These are phyloP conservation scores for Nyleta sp. DNA, from an alignment of 2,888 invertebrate species.

Conservation along the genomic window DNA sequence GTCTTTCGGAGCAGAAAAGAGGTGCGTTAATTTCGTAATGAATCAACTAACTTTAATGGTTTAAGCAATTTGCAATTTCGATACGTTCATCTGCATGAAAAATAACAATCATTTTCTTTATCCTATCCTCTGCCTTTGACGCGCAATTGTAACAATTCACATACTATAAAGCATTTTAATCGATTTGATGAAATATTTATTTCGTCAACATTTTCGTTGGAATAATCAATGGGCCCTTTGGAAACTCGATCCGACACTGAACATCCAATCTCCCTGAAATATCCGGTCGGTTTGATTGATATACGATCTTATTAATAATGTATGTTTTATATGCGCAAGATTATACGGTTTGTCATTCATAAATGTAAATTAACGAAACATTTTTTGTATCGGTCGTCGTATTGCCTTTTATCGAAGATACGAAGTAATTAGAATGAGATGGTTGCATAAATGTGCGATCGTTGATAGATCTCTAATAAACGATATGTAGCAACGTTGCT, in stretches of 20 bases:
- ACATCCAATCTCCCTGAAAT: conserved; percentile 8
- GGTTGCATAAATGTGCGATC: neutral
- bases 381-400: conserved; percentile 2
- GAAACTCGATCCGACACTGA: conserved; percentile 4
- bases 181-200: neutral
- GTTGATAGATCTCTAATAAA: conserved; percentile 36
- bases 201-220: neutral
- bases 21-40: too few relatives aligned
- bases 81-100: too few relatives aligned
- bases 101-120: too few relatives aligned
- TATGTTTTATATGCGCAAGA: conserved; percentile 21
- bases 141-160: too few relatives aligned
- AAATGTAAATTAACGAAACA: conserved; percentile 24
- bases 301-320: conserved; percentile 42
- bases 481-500: conserved; percentile 3
- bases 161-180: too few relatives aligned
- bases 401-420: conserved; percentile 1
- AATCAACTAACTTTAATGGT: too few relatives aligned
- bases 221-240: neutral
- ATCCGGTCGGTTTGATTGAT: conserved; percentile 39
- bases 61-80: too few relatives aligned
- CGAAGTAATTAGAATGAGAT: conserved; percentile 25
- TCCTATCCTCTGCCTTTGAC: too few relatives aligned
- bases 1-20: too few relatives aligned
- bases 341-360: conserved; percentile 38